phyloP scores from a whole-genome alignment of 2,113 vertebrate genomes.

The Mixornis gularis region DNA sequence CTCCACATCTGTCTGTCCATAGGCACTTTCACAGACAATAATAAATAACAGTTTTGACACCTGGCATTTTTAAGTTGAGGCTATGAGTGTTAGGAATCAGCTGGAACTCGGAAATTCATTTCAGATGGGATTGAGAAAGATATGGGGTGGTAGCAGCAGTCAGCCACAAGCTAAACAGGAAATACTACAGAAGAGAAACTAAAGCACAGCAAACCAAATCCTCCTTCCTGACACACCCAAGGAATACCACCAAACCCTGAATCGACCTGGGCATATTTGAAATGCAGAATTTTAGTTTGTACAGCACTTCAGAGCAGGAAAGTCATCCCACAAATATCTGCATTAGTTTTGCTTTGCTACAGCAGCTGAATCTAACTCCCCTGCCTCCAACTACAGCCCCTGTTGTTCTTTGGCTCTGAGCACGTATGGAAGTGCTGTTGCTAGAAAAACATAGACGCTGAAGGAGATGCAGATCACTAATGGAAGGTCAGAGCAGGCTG shows the following conservation, averaged over 20 bases:
- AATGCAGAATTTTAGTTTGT: background rate
- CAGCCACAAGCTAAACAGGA: background rate
- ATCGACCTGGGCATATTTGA: background rate
- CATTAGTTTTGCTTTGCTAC: background rate
- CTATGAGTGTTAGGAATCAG: background rate
- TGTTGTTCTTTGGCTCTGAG: background rate
- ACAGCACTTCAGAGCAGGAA: background rate
- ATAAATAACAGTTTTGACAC: background rate
- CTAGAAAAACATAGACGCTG: background rate
- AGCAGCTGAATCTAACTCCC: background rate
- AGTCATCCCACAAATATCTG: background rate
- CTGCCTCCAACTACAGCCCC: background rate
- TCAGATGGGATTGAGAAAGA: background rate
- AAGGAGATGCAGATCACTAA: background rate
- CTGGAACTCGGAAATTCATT: background rate
- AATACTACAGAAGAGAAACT: background rate
- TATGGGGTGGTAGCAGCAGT: background rate
- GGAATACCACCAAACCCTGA: background rate
- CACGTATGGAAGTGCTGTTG: background rate
- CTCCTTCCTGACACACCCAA: background rate
- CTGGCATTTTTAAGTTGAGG: background rate
- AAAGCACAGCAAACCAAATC: background rate
- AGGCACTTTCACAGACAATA: background rate
- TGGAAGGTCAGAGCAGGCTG: background rate
- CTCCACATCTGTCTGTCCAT: background rate